phyloP scores from a whole-genome alignment of 2,797 vertebrate genomes.

The Protonibea diacanthus region DNA sequence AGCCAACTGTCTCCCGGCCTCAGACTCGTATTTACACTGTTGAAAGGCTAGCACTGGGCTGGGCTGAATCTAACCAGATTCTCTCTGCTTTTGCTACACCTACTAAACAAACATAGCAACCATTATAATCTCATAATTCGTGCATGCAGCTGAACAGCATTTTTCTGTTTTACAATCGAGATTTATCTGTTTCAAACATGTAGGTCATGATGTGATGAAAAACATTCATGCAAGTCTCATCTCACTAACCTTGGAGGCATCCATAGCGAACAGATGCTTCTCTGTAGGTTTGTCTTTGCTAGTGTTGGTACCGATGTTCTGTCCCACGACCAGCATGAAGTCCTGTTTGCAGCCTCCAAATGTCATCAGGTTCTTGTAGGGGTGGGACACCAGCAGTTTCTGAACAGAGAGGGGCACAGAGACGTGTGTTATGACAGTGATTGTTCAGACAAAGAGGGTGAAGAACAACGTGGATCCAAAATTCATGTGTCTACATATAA shows the following conservation, averaged over 20 bases:
- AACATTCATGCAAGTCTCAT: not conserved
- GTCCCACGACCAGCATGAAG: constrained; percentile 93
- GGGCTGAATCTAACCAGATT: too few relatives aligned
- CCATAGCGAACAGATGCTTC: constrained; percentile 93
- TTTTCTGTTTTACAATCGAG: too few relatives aligned
- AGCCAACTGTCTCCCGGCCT: too few relatives aligned
- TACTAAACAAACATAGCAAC: too few relatives aligned
- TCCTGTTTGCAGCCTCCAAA: constrained; percentile 95
- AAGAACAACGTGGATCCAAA: not conserved
- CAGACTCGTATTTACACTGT: too few relatives aligned
- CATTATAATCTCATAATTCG: too few relatives aligned
- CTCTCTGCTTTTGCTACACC: too few relatives aligned
- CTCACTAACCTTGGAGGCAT: constrained; percentile 90
- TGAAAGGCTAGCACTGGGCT: too few relatives aligned
- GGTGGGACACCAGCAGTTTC: constrained; percentile 89
- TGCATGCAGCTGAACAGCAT: too few relatives aligned
- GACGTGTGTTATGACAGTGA: not conserved
- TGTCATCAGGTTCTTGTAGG: constrained; percentile 91
- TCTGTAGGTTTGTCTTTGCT: constrained; percentile 91
- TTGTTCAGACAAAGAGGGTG: not conserved
- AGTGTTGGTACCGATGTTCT: constrained; percentile 72
- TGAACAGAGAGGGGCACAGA: constrained; percentile 61
- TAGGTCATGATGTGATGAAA: too few relatives aligned
- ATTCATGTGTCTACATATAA: not conserved
- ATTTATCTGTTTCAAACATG: too few relatives aligned